These are phyloP conservation scores for Lycocerus yunnanus DNA, from an alignment of 2,888 invertebrate genomes.

Conservation along the genomic window DNA sequence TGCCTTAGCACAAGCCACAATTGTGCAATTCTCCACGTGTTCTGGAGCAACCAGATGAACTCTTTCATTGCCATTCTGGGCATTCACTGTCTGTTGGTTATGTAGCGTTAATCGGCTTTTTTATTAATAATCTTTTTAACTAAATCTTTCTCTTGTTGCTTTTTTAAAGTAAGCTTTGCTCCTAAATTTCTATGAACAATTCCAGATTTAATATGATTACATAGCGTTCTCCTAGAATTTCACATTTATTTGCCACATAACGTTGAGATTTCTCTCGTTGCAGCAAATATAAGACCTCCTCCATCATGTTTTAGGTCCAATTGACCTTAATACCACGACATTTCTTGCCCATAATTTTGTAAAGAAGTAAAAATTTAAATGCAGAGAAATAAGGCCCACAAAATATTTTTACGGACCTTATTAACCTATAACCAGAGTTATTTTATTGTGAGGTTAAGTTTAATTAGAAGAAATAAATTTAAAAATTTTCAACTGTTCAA, in stretches of 20 bases:
- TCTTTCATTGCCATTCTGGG: background rate
- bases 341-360: background rate
- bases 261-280: background rate
- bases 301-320: background rate
- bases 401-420: background rate
- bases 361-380: slow-evolving; percentile 5
- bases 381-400: background rate
- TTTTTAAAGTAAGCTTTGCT: background rate
- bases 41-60: background rate
- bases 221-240: background rate
- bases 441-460: too few species aligned
- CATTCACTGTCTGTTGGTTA: background rate
- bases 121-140: too few species aligned
- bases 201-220: background rate
- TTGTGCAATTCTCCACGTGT: slow-evolving; percentile 6
- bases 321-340: background rate
- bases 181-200: background rate
- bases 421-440: too few species aligned
- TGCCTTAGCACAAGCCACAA: slow-evolving; percentile 5
- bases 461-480: too few species aligned
- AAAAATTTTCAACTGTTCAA: too few species aligned
- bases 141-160: too few species aligned
- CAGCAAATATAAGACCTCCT: background rate
- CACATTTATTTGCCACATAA: background rate
- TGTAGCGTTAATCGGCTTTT: background rate